These are phyloP conservation scores for Odontocolon sp. DNA, from an alignment of 2,888 invertebrate genomes.

Conservation along the genomic window DNA sequence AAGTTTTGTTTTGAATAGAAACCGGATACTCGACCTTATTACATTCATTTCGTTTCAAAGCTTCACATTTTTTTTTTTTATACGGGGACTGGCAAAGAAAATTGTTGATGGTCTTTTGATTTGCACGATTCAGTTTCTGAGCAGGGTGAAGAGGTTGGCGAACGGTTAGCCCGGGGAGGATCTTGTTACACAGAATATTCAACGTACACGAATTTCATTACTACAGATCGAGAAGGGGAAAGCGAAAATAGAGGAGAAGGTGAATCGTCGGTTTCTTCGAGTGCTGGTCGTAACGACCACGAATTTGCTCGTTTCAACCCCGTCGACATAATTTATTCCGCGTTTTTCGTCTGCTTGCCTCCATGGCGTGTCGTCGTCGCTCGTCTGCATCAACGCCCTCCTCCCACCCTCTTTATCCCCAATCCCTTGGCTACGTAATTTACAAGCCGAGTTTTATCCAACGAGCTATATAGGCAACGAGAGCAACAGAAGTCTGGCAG, in stretches of 20 bases:
- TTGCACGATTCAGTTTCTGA: neutral
- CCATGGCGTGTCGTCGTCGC: slow-evolving; percentile 21
- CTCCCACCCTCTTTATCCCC: too few relatives aligned
- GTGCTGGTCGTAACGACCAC: slow-evolving; percentile 43
- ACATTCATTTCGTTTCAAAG: neutral
- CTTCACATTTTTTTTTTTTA: neutral
- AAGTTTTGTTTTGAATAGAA: too few relatives aligned
- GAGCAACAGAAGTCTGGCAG: neutral
- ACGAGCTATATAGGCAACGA: neutral
- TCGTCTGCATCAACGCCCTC: slow-evolving; percentile 10
- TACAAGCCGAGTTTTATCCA: slow-evolving; percentile 32
- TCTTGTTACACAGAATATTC: slow-evolving; percentile 30
- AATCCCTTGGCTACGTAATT: slow-evolving; percentile 14
- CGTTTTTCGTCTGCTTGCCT: slow-evolving; percentile 42
- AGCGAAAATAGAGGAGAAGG: neutral
- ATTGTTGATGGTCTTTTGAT: slow-evolving; percentile 15
- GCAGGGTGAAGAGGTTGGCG: neutral
- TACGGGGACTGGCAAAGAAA: neutral
- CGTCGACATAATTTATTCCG: slow-evolving; percentile 49
- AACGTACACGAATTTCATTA: slow-evolving; percentile 27
- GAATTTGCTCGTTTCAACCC: slow-evolving; percentile 31
- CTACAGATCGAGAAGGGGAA: neutral
- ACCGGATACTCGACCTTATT: too few relatives aligned
- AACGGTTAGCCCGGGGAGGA: too few relatives aligned
- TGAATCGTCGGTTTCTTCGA: slow-evolving; percentile 26